These are phyloP conservation scores for Didymodactylos carnosus DNA, from an alignment of 2,888 invertebrate species.

Conservation along the genomic window DNA sequence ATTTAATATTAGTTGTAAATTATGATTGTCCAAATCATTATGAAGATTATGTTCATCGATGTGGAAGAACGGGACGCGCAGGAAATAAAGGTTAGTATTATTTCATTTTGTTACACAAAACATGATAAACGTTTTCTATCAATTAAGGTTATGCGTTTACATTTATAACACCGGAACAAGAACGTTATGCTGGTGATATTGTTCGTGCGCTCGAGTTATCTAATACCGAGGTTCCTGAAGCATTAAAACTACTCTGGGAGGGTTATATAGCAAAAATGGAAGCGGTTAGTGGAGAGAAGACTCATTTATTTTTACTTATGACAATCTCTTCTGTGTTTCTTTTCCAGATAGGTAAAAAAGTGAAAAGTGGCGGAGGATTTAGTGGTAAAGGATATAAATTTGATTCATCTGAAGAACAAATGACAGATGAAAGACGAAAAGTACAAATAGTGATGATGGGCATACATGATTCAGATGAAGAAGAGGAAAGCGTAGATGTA, in stretches of 20 bases:
- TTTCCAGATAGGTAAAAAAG: conserved; percentile 8
- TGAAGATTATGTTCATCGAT: conserved; percentile 96
- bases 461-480: conserved; percentile 77
- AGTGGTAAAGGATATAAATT: conserved; percentile 37
- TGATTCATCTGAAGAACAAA: conserved; percentile 88
- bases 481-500: conserved; percentile 49
- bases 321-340: conserved; percentile 27
- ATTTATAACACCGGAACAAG: conserved; percentile 82
- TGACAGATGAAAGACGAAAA: conserved; percentile 81
- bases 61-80: conserved; percentile 48
- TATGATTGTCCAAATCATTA: conserved; percentile 99
- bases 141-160: conserved; percentile 92
- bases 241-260: conserved; percentile 61
- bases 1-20: conserved; percentile 84
- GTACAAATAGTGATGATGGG: conserved; percentile 82
- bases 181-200: conserved; percentile 74
- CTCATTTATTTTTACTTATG: too few species aligned
- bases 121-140: too few species aligned
- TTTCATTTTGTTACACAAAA: too few species aligned
- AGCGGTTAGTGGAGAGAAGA: background rate
- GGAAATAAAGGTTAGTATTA: conserved; percentile 96
- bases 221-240: conserved; percentile 52
- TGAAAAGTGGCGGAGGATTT: conserved; percentile 3
- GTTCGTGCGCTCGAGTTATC: conserved; percentile 73
- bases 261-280: conserved; percentile 10